Evolutionary conservation across 2,113 vertebrate species (phyloP).

Genomic region (Corythornis vintsioides): DNA sequence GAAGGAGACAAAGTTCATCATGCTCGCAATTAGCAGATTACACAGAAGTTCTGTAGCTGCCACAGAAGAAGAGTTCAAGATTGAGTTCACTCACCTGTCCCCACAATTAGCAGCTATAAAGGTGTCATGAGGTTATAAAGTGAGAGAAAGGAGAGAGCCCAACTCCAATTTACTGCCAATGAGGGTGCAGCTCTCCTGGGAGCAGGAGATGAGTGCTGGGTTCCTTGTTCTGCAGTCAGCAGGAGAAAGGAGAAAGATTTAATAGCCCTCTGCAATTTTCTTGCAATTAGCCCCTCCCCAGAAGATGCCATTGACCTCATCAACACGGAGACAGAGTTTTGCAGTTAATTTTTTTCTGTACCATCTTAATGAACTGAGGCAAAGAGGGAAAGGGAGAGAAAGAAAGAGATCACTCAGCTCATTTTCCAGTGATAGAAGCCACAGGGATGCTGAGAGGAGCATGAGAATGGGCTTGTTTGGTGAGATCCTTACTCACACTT

Average conservation of each 20-base stretch:
- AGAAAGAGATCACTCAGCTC: neutral
- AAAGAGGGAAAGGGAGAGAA: neutral
- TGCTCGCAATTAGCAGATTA: conserved; percentile 55
- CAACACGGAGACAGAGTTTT: neutral
- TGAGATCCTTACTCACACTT: neutral
- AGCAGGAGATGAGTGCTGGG: neutral
- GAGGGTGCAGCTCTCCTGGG: neutral
- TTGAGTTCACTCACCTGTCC: conserved; percentile 57
- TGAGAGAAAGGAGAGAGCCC: neutral
- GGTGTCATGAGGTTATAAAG: conserved; percentile 9
- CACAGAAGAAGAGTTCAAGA: conserved; percentile 34
- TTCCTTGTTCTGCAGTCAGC: neutral
- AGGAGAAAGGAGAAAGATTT: neutral
- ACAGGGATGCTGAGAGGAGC: neutral
- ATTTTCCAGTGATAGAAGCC: neutral
- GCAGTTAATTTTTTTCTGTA: neutral
- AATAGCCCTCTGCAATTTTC: conserved; percentile 6
- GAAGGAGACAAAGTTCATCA: conserved; percentile 17
- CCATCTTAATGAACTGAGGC: neutral
- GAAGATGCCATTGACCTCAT: conserved; percentile 29
- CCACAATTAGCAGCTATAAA: conserved; percentile 54
- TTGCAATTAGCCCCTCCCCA: conserved; percentile 48
- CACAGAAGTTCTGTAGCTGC: conserved; percentile 25
- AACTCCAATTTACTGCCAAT: neutral
- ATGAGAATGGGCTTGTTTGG: neutral